Evolutionary conservation across 2,113 vertebrate species (phyloP), one percentile per base, ranked within the genome.

Genomic region (Peromyscus californicus): DNA sequence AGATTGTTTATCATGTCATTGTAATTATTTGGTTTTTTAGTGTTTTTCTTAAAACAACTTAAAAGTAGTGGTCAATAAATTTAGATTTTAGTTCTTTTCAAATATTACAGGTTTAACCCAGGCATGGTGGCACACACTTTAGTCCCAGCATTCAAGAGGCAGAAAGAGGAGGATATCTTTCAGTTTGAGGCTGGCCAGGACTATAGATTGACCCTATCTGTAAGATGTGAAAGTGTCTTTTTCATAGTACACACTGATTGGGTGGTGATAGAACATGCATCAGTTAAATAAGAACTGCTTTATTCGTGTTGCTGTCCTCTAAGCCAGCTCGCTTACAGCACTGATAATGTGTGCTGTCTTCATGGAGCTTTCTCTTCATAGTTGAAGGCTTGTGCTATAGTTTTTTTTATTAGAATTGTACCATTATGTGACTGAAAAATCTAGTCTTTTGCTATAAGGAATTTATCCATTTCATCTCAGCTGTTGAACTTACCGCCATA

Each of bases 381-480:
- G 72, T 82, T 59, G 78, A 89, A 75, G 89, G 45, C 54, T 57
- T 45, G 1, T 67, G 36, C 17, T 97, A 0, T 2, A 61, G 21
- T 51, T 48, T 5, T 78, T 93, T 75, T 42, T n/a, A 45, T 92
- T 79, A 93, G 24, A 89, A 85, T 94, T 61, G 75, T 67, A 92
- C 89, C 31, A 72, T 10, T 54, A 61, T 51, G 13, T 91, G 12
- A 36, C 70, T 95, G 24, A 79, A 96, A 78, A 72, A 59, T 61
- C n/a, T 69, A 15, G 21, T 24, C 24, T 26, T 79, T 16, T 88
- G 22, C 69, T 85, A 54, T 33, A 93, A 75, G 67, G 59, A 93
- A 86, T 85, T 63, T 97, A 80, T 26, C 26, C 48, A 59, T 84
- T 94, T 92, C 33, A 85, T 96, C 24, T 74, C n/a, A 54, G 7